These are phyloP conservation scores for Xestia rhomboidea DNA, from an alignment of 2,888 invertebrate species.

Conservation along the genomic window DNA sequence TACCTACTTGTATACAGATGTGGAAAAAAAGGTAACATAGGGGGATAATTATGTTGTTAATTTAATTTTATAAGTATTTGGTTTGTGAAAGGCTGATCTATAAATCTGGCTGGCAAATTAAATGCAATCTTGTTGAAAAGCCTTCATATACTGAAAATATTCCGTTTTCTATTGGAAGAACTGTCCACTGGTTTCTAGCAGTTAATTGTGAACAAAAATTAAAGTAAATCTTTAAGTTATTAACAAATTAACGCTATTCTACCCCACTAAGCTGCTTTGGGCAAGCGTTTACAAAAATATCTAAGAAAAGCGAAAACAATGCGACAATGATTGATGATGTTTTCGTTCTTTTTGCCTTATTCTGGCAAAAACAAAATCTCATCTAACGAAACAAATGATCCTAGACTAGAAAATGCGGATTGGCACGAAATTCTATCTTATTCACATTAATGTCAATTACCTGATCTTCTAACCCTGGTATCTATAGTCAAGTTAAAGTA, in stretches of 20 bases:
- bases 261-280: neutral
- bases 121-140: neutral
- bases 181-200: neutral
- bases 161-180: too few relatives aligned
- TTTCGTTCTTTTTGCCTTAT: conserved; percentile 22
- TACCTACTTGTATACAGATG: neutral
- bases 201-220: neutral
- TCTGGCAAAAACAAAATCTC: conserved; percentile 32
- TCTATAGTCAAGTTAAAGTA: too few relatives aligned
- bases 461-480: neutral
- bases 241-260: conserved; percentile 7
- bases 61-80: neutral
- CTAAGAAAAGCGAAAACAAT: conserved; percentile 17
- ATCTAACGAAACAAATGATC: conserved; percentile 9
- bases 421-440: neutral
- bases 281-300: conserved; percentile 22
- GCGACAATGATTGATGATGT: conserved; percentile 43
- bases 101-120: neutral
- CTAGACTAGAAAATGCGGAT: neutral
- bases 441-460: conserved; percentile 2
- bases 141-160: neutral
- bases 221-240: neutral
- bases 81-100: neutral
- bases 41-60: too few relatives aligned
- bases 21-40: too few relatives aligned